A percentile compares a stretch with the other conserved stretches of the same genome.
These are phyloP conservation scores for Sapajus apella DNA, from an alignment of 2,113 vertebrate genomes.

Conservation along the genomic window DNA sequence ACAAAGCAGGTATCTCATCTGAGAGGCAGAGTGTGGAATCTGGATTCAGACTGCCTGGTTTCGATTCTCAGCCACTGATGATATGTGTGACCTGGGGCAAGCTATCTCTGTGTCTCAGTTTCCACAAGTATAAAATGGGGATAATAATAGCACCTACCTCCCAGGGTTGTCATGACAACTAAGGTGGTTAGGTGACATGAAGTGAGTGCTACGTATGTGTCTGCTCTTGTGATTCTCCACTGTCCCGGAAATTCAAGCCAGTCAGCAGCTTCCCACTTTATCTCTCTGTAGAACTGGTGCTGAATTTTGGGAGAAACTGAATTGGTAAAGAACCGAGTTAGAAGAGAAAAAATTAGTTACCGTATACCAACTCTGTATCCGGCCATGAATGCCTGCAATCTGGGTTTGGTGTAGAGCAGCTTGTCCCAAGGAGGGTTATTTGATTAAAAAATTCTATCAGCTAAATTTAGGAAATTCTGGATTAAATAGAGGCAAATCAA, in stretches of 20 bases:
- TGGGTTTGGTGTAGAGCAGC: neutral
- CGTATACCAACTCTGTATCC: neutral
- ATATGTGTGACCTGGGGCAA: neutral
- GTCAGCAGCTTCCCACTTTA: neutral
- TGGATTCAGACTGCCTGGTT: neutral
- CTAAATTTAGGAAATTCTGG: neutral
- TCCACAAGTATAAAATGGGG: neutral
- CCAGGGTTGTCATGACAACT: neutral
- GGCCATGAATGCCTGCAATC: neutral
- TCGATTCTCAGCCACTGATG: neutral
- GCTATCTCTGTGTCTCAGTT: neutral
- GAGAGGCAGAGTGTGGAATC: neutral
- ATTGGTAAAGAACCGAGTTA: neutral
- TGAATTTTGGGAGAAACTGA: neutral
- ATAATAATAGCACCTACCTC: neutral
- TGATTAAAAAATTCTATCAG: neutral
- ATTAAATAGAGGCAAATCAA: neutral
- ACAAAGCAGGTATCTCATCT: neutral
- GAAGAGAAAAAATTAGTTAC: neutral
- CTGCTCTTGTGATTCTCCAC: neutral
- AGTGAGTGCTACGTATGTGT: neutral
- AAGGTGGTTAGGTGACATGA: neutral
- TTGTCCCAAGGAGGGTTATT: neutral
- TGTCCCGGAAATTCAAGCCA: neutral
- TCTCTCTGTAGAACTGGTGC: neutral